Conservation (phyloP, 2,888 invertebrate species). For the Galeopsomyia nigrocyanea region DNA sequence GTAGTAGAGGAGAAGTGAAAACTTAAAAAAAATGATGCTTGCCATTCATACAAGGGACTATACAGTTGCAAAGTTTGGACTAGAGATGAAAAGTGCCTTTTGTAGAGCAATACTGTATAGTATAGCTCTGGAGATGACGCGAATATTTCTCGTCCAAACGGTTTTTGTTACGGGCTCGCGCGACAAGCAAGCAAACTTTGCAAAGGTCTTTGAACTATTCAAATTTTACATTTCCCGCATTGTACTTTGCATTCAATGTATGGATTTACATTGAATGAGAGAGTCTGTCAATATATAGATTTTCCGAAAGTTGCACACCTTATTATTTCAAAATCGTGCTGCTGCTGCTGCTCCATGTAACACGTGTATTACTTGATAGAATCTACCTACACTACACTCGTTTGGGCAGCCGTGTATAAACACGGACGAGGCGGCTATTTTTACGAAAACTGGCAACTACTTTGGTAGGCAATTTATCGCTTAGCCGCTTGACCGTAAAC, state of each 20-base stretch:
- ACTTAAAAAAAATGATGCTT: no score
- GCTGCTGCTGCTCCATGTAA: no score
- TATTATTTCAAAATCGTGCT: no score
- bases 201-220: conserved; percentile 37
- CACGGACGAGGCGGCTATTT: no score
- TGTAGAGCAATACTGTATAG: background rate
- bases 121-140: no score
- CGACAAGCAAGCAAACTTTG: background rate
- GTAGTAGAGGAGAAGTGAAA: background rate
- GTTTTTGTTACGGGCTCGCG: background rate
- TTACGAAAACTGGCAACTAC: no score
- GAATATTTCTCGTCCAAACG: background rate
- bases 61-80: conserved; percentile 29
- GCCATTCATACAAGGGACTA: conserved; percentile 15
- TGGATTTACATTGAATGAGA: conserved; percentile 43
- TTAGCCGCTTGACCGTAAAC: no score
- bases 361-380: no score
- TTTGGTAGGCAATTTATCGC: no score
- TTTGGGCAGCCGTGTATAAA: no score
- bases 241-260: conserved; percentile 45
- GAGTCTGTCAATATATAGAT: background rate
- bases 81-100: background rate
- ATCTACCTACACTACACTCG: no score
- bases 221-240: conserved; percentile 26
- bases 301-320: no score